Evolutionary conservation across 2,888 invertebrate species (phyloP).

Genomic region (Gasteruption jaculator): DNA sequence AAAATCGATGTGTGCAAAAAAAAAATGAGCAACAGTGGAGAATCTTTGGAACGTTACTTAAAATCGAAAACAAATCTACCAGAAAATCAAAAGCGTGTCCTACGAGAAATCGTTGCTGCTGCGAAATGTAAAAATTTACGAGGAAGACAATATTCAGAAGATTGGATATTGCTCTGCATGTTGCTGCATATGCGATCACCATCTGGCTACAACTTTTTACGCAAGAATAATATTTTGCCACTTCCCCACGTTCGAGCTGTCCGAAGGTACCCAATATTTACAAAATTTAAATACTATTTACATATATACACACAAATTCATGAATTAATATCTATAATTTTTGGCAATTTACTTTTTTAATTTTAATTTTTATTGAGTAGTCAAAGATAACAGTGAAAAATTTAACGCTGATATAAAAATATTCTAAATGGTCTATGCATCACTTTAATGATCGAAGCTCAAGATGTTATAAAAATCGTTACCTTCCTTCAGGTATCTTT

Average conservation of each 20-base stretch:
- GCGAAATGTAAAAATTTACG: slow-evolving; percentile 17
- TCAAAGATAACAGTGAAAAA: background rate
- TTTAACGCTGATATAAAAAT: slow-evolving; percentile 5
- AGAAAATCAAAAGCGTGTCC: slow-evolving; percentile 12
- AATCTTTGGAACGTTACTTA: too few species aligned
- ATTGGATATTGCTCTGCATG: slow-evolving; percentile 24
- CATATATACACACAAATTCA: too few species aligned
- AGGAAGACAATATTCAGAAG: slow-evolving; percentile 21
- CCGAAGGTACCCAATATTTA: slow-evolving; percentile 17
- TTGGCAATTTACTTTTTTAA: too few species aligned
- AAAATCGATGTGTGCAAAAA: background rate
- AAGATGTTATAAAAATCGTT: slow-evolving; percentile 7
- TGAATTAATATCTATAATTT: too few species aligned
- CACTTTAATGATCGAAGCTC: slow-evolving; percentile 7
- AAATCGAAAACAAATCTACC: too few species aligned
- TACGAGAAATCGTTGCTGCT: slow-evolving; percentile 19
- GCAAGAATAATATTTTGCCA: slow-evolving; percentile 17
- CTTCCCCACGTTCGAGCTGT: slow-evolving; percentile 19
- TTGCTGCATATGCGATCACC: slow-evolving; percentile 24
- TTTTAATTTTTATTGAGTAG: too few species aligned
- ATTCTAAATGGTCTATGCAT: background rate
- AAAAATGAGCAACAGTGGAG: too few species aligned
- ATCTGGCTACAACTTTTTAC: slow-evolving; percentile 20
- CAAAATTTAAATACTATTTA: slow-evolving; percentile 3
- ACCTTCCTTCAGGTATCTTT: slow-evolving; percentile 19